Conservation (phyloP, 2,888 invertebrate species). For the Agriopis aurantiaria region DNA sequence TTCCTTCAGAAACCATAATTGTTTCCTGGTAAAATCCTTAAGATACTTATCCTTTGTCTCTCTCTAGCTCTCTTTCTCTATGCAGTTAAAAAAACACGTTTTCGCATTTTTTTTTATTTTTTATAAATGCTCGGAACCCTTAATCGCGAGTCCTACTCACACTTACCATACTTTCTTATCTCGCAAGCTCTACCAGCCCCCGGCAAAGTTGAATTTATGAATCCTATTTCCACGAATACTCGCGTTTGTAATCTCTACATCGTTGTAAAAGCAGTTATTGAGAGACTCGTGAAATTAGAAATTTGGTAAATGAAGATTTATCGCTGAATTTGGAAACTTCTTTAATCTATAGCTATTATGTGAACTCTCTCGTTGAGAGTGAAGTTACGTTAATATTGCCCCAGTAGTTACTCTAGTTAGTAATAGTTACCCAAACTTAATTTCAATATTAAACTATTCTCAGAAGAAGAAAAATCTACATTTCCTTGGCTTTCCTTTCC, state of each 20-base stretch:
- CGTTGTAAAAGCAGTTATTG: constrained; percentile 26
- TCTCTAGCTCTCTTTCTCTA: too few species aligned
- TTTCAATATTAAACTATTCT: too few species aligned
- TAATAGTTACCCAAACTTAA: too few species aligned
- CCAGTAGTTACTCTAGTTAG: too few species aligned
- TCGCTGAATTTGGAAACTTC: constrained; percentile 9
- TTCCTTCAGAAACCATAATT: too few species aligned
- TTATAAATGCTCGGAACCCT: not conserved
- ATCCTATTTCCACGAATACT: constrained; percentile 34
- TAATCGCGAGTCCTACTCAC: not conserved
- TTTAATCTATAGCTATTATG: not conserved
- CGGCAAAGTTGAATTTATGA: constrained; percentile 38
- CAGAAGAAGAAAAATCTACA: too few species aligned
- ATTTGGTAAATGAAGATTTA: constrained; percentile 13
- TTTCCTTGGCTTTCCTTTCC: too few species aligned
- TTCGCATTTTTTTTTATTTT: too few species aligned
- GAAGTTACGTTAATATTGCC: too few species aligned
- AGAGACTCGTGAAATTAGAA: constrained; percentile 22
- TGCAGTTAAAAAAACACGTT: too few species aligned
- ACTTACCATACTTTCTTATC: constrained; percentile 26
- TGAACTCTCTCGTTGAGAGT: not conserved
- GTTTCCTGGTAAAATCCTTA: too few species aligned
- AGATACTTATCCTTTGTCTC: too few species aligned
- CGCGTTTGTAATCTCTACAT: constrained; percentile 34
- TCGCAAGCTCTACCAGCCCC: constrained; percentile 36